These are phyloP conservation scores for Poeciliopsis infans DNA, from an alignment of 2,797 vertebrate species.

Conservation along the genomic window DNA sequence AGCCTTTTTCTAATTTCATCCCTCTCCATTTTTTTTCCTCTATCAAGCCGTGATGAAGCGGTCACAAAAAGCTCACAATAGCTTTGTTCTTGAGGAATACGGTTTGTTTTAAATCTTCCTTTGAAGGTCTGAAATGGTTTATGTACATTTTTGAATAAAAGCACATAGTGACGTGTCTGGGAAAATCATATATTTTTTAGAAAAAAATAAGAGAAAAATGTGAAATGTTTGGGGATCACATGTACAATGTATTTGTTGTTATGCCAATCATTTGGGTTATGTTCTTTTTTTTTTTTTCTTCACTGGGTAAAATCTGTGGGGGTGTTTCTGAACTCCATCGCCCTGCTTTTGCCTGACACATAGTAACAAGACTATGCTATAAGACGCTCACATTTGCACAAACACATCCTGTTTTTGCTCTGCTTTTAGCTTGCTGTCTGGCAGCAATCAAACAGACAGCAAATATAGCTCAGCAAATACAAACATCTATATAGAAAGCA, in stretches of 20 bases:
- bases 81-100: background rate
- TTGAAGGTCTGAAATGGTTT: background rate
- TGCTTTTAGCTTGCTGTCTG: slow-evolving; percentile 7
- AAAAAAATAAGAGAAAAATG: background rate
- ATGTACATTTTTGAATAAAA: too few species aligned
- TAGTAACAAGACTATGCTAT: too few species aligned
- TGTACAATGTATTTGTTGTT: too few species aligned
- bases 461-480: slow-evolving; percentile 58
- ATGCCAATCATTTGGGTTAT: too few species aligned
- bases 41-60: slow-evolving; percentile 48
- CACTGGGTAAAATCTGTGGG: too few species aligned
- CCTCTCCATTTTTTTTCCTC: slow-evolving; percentile 5
- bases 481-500: slow-evolving; percentile 57
- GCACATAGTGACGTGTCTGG: background rate
- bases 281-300: too few species aligned
- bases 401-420: background rate
- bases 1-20: slow-evolving; percentile 14
- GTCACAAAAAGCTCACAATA: slow-evolving; percentile 38
- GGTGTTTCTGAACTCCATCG: too few species aligned
- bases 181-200: background rate
- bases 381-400: background rate
- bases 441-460: slow-evolving; percentile 44
- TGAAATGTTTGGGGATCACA: background rate
- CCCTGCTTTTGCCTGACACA: too few species aligned
- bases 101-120: background rate